Percentiles rank a stretch among this genome's conserved stretches.
Conservation (phyloP, 2,888 invertebrate genomes). For the Spicauda simplicius region DNA sequence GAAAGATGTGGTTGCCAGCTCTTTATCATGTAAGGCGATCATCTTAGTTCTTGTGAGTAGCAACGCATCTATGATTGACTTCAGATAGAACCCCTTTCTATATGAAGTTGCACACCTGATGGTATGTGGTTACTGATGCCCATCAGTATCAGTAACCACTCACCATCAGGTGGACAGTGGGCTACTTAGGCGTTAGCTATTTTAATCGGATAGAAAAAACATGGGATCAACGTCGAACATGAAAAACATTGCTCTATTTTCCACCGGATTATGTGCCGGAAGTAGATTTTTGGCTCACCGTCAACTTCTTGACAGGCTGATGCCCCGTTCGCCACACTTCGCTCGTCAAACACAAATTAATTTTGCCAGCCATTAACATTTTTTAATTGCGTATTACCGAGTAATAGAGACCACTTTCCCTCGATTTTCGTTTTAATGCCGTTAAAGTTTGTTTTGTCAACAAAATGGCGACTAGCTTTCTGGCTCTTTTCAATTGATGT, state of each 20-base stretch:
- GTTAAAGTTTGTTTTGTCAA: conserved; percentile 10
- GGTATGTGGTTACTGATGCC: too few relatives aligned
- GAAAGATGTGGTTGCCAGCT: too few relatives aligned
- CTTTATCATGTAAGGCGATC: too few relatives aligned
- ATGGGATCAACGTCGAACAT: conserved; percentile 5
- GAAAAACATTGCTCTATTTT: conserved; percentile 30
- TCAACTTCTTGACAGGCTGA: conserved; percentile 56
- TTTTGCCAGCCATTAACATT: conserved; percentile 2
- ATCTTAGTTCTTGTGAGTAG: too few relatives aligned
- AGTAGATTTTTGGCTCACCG: conserved; percentile 55
- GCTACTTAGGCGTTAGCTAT: too few relatives aligned
- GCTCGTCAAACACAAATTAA: conserved; percentile 10
- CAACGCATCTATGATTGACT: too few relatives aligned
- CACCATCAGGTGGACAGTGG: too few relatives aligned
- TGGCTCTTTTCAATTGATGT: conserved; percentile 20
- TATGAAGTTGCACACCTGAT: too few relatives aligned
- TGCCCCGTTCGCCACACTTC: conserved; percentile 20
- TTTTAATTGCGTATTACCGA: conserved; percentile 4
- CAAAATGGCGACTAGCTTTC: conserved; percentile 30
- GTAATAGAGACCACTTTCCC: conserved; percentile 20
- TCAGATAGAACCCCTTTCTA: too few relatives aligned
- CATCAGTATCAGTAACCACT: too few relatives aligned
- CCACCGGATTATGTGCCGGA: conserved; percentile 56
- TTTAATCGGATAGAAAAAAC: too few relatives aligned
- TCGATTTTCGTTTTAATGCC: neutral